Conservation (phyloP, 2,113 vertebrate species). For the Coregonus clupeaformis region DNA sequence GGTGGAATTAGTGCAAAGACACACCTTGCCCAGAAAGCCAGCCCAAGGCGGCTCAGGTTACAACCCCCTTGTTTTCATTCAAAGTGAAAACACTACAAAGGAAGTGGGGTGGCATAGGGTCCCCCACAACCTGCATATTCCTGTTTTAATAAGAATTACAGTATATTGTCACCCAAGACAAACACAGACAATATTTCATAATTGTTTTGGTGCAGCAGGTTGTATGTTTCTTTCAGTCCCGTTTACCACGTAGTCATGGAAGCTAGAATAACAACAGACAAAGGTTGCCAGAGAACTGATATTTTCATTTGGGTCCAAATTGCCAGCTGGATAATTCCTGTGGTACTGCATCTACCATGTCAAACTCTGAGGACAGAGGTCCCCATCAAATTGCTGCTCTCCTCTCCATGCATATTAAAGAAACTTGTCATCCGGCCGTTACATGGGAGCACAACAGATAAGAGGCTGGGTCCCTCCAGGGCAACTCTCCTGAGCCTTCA, state of each 20-base stretch:
- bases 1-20: too few relatives aligned
- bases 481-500: constrained; percentile 80
- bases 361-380: too few relatives aligned
- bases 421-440: constrained; percentile 86
- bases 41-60: too few relatives aligned
- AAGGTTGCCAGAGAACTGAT: constrained; percentile 39
- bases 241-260: not conserved
- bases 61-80: too few relatives aligned
- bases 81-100: too few relatives aligned
- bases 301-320: constrained; percentile 43
- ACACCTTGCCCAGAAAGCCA: too few relatives aligned
- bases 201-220: not conserved
- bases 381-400: constrained; percentile 65
- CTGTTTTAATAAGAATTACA: not conserved
- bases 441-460: constrained; percentile 74
- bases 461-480: constrained; percentile 78
- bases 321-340: constrained; percentile 37
- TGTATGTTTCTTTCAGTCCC: not conserved
- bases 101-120: not conserved
- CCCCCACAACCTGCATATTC: too few relatives aligned
- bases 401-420: constrained; percentile 75
- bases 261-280: constrained; percentile 21
- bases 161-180: not conserved
- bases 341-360: constrained; percentile 2
- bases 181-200: not conserved